phyloP scores from a whole-genome alignment of 2,797 vertebrate species.

The Nothura maculosa region DNA sequence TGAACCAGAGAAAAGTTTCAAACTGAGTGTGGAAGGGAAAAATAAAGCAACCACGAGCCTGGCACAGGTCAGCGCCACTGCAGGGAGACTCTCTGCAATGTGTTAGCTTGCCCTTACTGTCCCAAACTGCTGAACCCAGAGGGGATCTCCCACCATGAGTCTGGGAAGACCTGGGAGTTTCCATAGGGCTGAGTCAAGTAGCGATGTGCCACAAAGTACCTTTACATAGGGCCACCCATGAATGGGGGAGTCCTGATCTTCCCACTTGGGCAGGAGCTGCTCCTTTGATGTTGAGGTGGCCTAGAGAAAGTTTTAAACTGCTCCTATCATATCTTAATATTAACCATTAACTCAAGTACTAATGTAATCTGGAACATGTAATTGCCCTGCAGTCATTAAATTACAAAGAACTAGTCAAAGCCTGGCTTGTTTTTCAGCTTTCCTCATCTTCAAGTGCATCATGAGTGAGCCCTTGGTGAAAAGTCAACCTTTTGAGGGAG shows the following conservation, averaged over 20 bases:
- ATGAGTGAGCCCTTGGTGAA: background rate
- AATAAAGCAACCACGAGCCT: background rate
- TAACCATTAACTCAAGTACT: background rate
- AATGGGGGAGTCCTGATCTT: background rate
- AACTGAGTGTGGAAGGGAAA: background rate
- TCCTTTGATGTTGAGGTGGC: background rate
- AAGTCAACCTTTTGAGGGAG: background rate
- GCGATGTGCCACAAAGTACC: background rate
- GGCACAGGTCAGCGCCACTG: background rate
- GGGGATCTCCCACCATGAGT: fast-evolving
- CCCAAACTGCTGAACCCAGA: background rate
- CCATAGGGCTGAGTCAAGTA: background rate
- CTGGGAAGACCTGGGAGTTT: background rate
- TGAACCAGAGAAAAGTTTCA: constrained; percentile 26
- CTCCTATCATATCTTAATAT: background rate
- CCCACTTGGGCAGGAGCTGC: background rate
- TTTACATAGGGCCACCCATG: background rate
- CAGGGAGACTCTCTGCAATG: background rate
- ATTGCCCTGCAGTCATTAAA: background rate
- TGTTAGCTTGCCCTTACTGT: background rate
- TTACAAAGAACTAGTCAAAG: background rate
- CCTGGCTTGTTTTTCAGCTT: background rate
- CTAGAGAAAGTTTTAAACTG: background rate
- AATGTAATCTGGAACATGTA: background rate
- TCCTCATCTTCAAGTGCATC: fast-evolving